A percentile compares a stretch with the other conserved stretches of the same genome.
These are phyloP conservation scores for Eupithecia dodoneata DNA, from an alignment of 2,888 invertebrate species.

Conservation along the genomic window DNA sequence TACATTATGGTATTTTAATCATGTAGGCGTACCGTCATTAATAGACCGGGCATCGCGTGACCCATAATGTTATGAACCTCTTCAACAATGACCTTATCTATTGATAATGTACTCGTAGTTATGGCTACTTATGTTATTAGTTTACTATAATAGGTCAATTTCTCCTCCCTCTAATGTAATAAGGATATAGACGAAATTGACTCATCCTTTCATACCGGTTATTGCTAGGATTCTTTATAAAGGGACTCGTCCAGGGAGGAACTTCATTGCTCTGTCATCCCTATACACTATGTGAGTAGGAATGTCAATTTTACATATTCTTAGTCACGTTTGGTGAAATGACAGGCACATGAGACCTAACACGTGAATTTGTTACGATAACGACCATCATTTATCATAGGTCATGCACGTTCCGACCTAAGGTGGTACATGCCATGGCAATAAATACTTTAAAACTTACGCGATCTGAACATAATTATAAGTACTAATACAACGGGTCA, in stretches of 20 bases:
- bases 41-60: not conserved
- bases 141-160: not conserved
- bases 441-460: no score
- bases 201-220: not conserved
- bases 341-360: not conserved
- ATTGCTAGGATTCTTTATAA: not conserved
- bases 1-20: not conserved
- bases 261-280: not conserved
- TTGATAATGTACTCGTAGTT: not conserved
- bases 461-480: no score
- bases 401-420: not conserved
- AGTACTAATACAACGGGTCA: no score
- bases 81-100: not conserved
- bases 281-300: not conserved
- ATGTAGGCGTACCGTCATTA: not conserved
- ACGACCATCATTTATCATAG: not conserved
- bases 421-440: not conserved
- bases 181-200: not conserved
- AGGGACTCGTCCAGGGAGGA: not conserved
- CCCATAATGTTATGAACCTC: not conserved
- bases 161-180: not conserved
- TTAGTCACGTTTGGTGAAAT: not conserved
- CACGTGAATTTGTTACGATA: not conserved
- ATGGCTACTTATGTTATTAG: not conserved
- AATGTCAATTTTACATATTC: not conserved